These are phyloP conservation scores for Pararge aegeria DNA, from an alignment of 1,140 invertebrate genomes.

Conservation along the genomic window DNA sequence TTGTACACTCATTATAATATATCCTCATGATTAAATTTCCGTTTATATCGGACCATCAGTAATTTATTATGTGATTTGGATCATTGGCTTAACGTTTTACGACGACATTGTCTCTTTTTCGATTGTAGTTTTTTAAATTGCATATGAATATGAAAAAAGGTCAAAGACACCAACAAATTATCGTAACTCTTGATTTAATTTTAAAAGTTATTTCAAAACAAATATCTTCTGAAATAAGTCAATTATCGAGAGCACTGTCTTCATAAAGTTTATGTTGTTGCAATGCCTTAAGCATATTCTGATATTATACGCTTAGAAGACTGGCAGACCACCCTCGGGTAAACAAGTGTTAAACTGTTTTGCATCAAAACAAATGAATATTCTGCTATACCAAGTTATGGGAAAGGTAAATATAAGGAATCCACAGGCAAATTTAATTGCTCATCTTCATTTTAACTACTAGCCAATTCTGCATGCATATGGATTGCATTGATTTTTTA, in stretches of 20 bases:
- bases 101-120: slow-evolving; percentile 31
- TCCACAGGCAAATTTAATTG: too few relatives aligned
- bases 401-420: too few relatives aligned
- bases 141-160: slow-evolving; percentile 27
- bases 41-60: slow-evolving; percentile 35
- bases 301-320: slow-evolving; percentile 13
- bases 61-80: slow-evolving; percentile 41
- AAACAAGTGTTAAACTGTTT: slow-evolving; percentile 25
- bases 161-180: slow-evolving; percentile 1
- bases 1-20: slow-evolving; percentile 39
- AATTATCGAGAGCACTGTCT: slow-evolving; percentile 6
- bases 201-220: too few relatives aligned
- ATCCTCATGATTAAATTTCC: slow-evolving; percentile 48
- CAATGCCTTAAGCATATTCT: slow-evolving; percentile 6
- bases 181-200: too few relatives aligned
- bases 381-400: background rate
- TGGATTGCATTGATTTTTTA: too few relatives aligned
- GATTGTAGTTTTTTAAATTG: too few relatives aligned
- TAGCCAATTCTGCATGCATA: too few relatives aligned
- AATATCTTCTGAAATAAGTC: background rate
- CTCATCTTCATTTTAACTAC: too few relatives aligned
- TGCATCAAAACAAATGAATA: slow-evolving; percentile 26
- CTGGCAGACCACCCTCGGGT: slow-evolving; percentile 22
- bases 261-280: slow-evolving; percentile 7
- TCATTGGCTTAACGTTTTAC: slow-evolving; percentile 39